phyloP scores from a whole-genome alignment of 2,113 vertebrate species.

The Uria lomvia region DNA sequence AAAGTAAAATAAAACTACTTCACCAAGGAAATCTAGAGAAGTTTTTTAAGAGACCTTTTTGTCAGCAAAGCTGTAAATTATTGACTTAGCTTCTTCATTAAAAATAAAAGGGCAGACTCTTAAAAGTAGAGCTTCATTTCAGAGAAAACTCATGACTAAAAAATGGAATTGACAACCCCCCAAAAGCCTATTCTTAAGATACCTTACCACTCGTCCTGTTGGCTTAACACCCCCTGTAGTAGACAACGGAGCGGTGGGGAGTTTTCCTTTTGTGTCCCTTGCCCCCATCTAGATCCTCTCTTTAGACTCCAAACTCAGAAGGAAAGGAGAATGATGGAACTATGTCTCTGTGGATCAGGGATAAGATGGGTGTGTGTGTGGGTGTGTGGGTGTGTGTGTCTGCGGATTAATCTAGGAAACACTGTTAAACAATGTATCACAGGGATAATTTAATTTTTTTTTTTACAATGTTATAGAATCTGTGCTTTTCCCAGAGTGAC shows the following conservation, averaged over 20 bases:
- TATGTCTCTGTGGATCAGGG: background rate
- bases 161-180: background rate
- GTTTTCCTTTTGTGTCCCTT: background rate
- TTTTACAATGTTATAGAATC: background rate
- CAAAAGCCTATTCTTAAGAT: background rate
- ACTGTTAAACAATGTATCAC: background rate
- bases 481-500: background rate
- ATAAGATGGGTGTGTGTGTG: background rate
- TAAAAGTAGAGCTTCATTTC: background rate
- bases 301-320: background rate
- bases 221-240: background rate
- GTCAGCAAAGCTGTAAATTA: background rate
- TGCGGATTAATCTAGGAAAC: background rate
- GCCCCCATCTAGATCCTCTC: background rate
- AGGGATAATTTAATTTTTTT: background rate
- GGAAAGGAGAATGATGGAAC: background rate
- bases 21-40: background rate
- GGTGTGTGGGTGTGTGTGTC: too few relatives aligned
- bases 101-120: background rate
- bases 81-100: conserved; percentile 3
- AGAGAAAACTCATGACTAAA: background rate
- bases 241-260: background rate
- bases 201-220: background rate
- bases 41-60: background rate
- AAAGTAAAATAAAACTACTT: background rate